These are phyloP conservation scores for Eupithecia inturbata DNA, from an alignment of 2,888 invertebrate species.

Conservation along the genomic window DNA sequence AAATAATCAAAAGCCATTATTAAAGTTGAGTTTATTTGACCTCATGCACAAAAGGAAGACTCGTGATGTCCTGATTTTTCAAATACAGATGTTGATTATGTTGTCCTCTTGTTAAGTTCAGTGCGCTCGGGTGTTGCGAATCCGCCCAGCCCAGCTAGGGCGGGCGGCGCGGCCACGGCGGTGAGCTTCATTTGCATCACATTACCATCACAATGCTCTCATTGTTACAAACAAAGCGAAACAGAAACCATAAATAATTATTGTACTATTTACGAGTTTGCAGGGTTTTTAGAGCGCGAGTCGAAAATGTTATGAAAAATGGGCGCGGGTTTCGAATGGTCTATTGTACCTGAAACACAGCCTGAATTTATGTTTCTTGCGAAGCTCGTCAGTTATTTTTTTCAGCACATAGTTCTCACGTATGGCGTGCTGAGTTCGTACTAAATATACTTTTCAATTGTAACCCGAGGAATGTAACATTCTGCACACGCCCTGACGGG, in stretches of 20 bases:
- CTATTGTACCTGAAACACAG: slow-evolving; percentile 5
- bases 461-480: neutral
- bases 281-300: slow-evolving; percentile 32
- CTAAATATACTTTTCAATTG: neutral
- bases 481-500: neutral
- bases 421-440: neutral
- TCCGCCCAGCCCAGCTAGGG: slow-evolving; percentile 6
- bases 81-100: neutral
- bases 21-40: neutral
- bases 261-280: slow-evolving; percentile 43
- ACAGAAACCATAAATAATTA: slow-evolving; percentile 46
- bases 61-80: neutral
- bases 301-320: slow-evolving; percentile 18
- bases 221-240: slow-evolving; percentile 46
- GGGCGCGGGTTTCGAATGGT: neutral
- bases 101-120: neutral
- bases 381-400: neutral
- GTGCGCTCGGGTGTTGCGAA: neutral
- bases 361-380: neutral
- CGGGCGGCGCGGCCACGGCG: slow-evolving; percentile 18
- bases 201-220: slow-evolving; percentile 64
- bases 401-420: neutral
- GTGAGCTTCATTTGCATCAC: slow-evolving; percentile 57
- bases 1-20: neutral
- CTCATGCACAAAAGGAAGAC: neutral